Evolutionary conservation across 2,113 vertebrate genomes (phyloP).

Genomic region (Grantiella picta): DNA sequence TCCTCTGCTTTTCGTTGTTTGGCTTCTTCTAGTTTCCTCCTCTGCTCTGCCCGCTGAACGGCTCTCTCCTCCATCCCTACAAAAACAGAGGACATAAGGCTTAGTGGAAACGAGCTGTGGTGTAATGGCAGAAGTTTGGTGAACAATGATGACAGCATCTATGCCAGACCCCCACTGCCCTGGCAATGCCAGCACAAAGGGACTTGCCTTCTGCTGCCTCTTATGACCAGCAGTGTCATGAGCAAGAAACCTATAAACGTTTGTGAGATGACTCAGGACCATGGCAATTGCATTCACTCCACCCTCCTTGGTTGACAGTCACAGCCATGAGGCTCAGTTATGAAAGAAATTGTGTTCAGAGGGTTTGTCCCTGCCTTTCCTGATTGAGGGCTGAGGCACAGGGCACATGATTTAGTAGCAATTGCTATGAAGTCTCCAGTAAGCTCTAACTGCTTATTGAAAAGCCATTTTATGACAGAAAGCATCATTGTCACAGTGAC

Average conservation of each 20-base stretch:
- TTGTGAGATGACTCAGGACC: not conserved
- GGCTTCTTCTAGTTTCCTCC: conserved; percentile 80
- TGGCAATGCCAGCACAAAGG: not conserved
- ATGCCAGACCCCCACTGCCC: not conserved
- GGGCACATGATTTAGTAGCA: not conserved
- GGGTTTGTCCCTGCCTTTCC: not conserved
- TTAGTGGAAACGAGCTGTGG: not conserved
- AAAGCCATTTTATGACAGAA: not conserved
- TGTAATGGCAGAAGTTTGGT: not conserved
- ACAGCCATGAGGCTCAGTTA: not conserved
- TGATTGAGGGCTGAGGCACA: not conserved
- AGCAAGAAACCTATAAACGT: not conserved
- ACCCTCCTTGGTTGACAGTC: not conserved
- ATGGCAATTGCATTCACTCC: not conserved
- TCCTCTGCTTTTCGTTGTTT: conserved; percentile 84
- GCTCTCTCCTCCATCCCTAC: conserved; percentile 92
- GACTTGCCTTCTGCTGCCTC: not conserved
- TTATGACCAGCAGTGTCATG: not conserved
- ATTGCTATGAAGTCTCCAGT: not conserved
- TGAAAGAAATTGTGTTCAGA: not conserved
- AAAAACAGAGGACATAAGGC: not conserved
- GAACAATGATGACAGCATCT: not conserved
- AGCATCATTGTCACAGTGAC: not conserved
- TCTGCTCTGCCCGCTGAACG: conserved; percentile 77
- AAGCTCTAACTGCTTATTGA: not conserved